These are phyloP conservation scores for Cerceris rybyensis DNA, from an alignment of 2,888 invertebrate species.

Conservation along the genomic window DNA sequence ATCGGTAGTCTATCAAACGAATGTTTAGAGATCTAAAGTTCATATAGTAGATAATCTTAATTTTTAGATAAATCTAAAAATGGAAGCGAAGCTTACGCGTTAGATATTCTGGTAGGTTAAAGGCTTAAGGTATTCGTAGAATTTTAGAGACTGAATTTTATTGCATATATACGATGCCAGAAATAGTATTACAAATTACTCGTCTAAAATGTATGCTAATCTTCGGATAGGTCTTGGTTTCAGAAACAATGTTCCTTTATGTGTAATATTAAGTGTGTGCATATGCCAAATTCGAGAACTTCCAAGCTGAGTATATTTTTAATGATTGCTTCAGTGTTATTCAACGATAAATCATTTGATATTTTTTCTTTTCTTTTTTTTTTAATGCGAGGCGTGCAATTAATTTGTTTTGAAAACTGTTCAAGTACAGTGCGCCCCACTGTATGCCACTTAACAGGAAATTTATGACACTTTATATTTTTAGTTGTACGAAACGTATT, in stretches of 20 bases:
- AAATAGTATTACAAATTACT: background rate
- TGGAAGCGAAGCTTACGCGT: no score
- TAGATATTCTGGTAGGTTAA: background rate
- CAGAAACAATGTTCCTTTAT: constrained; percentile 22
- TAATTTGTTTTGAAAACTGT: background rate
- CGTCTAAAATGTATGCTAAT: background rate
- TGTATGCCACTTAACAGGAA: no score
- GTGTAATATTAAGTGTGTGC: background rate
- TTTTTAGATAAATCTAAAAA: no score
- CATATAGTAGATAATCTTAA: no score
- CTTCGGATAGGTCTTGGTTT: constrained; percentile 13
- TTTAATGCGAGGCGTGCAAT: background rate
- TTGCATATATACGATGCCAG: background rate
- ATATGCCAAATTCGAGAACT: constrained; percentile 19
- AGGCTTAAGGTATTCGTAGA: background rate
- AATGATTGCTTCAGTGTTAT: background rate
- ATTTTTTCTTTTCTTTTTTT: background rate
- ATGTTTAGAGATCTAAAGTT: no score
- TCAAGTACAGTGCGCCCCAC: no score
- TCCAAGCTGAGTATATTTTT: constrained; percentile 23
- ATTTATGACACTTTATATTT: no score
- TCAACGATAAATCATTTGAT: background rate
- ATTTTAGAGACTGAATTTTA: background rate
- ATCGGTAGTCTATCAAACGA: no score
- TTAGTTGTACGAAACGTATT: no score